Evolutionary conservation across 2,113 vertebrate genomes (phyloP), one percentile per base, ranked within the genome.

Genomic region (human (Homo sapiens)): DNA sequence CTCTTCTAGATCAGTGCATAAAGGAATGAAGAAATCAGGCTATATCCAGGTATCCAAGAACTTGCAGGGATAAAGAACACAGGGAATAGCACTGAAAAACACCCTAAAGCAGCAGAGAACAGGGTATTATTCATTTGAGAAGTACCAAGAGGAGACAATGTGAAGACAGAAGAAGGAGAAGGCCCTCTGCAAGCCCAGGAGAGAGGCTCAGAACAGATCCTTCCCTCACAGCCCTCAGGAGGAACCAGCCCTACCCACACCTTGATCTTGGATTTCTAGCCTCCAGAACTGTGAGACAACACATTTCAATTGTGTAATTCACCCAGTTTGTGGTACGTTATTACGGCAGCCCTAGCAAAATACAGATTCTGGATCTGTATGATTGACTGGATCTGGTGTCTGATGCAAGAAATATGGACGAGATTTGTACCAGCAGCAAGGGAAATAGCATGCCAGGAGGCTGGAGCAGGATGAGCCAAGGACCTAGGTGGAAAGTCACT

Each of bases 101-200:
- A 35, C 0, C 1, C 4, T 0, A 0, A 13, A 30, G 35, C 0
- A 16, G 27, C 50, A 5, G 38, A 94, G 27, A 85, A 18, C 8
- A 68, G 17, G 9, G 5, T 57, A 61, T 27, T 57, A 61, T 27
- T 61, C 45, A 45, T 55, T 59, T 78, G 23, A 45, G 22, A 72
- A 82, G 10, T n/a, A 48, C 0, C 3, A 27, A 30, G 35, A 68
- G 45, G 76, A 88, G 59, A 32, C 5, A 17, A 64, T 30, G 27
- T 12, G 17, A 75, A 55, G 35, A 25, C 7, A n/a, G 13, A 17
- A 40, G 20, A 25, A 27, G 38, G 59, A 43, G 18, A n/a, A 8
- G 30, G n/a, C 16, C 75, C 38, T 23, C 9, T 30, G 3, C 12
- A 13, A 83, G 72, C 23, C 11, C 27, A 55, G 68, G 6, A 66